These are phyloP conservation scores for Physeter macrocephalus DNA, from an alignment of 2,113 vertebrate species.

Conservation along the genomic window DNA sequence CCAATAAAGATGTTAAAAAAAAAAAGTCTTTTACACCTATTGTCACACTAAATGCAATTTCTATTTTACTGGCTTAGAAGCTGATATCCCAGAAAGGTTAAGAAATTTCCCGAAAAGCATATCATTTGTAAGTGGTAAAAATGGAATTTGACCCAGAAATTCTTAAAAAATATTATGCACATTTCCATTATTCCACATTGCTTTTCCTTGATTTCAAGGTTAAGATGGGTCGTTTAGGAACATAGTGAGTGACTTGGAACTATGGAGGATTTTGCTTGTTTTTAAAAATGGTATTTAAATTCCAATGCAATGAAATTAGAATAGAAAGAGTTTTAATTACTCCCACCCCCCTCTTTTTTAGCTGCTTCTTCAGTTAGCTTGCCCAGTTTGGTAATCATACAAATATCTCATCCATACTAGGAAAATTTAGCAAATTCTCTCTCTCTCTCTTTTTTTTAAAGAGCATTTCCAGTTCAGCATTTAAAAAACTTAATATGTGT, in stretches of 20 bases:
- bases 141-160: conserved; percentile 21
- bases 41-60: neutral
- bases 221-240: neutral
- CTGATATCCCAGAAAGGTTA: neutral
- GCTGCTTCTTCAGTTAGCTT: neutral
- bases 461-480: conserved; percentile 26
- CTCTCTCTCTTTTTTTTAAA: neutral
- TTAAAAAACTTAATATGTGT: conserved; percentile 42
- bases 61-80: neutral
- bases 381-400: neutral
- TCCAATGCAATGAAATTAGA: neutral
- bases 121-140: neutral
- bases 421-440: neutral
- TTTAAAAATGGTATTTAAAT: conserved; percentile 23
- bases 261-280: neutral
- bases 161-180: neutral
- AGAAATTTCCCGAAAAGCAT: neutral
- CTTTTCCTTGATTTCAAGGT: neutral
- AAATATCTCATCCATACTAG: neutral
- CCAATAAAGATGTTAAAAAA: too few relatives aligned
- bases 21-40: neutral
- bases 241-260: neutral
- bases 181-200: neutral
- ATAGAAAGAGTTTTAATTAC: neutral
- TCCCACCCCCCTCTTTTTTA: neutral